A percentile compares a stretch with the other conserved stretches of the same genome.
Conservation (phyloP, 2,797 vertebrate species). For the Phoxinus dragarum region DNA sequence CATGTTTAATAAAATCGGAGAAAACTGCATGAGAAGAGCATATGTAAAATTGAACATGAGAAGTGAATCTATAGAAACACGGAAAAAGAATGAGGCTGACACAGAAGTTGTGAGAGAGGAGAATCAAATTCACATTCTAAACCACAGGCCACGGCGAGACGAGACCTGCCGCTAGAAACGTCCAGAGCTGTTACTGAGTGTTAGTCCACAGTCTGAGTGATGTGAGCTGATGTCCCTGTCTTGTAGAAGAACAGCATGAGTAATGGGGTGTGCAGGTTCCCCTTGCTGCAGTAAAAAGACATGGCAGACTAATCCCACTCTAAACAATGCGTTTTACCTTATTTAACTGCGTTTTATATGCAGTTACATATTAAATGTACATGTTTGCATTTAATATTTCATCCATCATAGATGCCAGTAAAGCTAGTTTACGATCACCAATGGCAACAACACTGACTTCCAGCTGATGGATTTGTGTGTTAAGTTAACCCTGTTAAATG, state of each 20-base stretch:
- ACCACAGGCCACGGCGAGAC: not conserved
- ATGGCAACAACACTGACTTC: not conserved
- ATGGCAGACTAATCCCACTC: slow-evolving; percentile 42
- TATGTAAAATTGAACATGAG: not conserved
- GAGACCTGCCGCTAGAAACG: slow-evolving; percentile 1
- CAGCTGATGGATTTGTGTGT: not conserved
- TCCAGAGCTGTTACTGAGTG: slow-evolving; percentile 2
- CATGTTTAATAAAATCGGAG: not conserved
- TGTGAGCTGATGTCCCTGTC: slow-evolving; percentile 48
- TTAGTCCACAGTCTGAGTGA: slow-evolving; percentile 32
- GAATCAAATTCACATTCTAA: slow-evolving; percentile 29
- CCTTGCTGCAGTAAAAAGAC: slow-evolving; percentile 45
- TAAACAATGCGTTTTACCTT: slow-evolving; percentile 22
- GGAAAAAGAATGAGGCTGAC: not conserved
- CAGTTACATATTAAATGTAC: not conserved
- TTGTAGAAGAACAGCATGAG: slow-evolving; percentile 48
- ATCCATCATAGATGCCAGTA: not conserved
- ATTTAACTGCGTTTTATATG: not conserved
- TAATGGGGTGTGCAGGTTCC: slow-evolving; percentile 53
- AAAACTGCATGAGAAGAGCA: not conserved
- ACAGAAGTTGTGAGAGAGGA: slow-evolving; percentile 6
- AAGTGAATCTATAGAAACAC: not conserved
- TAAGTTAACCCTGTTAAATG: not conserved
- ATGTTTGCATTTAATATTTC: not conserved
- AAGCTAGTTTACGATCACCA: not conserved